A percentile compares a stretch with the other conserved stretches of the same genome.
phyloP scores from a whole-genome alignment of 2,113 vertebrate genomes.

The Microcebus jonahi region DNA sequence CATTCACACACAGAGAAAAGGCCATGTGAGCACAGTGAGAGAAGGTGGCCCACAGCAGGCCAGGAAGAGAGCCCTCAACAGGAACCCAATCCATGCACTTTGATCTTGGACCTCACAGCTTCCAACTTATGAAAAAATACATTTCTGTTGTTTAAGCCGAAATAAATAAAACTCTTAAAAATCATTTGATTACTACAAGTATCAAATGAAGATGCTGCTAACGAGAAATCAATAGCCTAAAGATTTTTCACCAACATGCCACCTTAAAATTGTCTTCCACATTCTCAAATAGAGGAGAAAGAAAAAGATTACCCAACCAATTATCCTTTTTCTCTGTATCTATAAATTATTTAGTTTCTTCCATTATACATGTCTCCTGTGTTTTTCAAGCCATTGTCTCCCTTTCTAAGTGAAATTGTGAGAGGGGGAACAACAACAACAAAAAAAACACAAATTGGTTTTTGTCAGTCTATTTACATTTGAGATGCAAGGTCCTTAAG shows the following conservation, averaged over 20 bases:
- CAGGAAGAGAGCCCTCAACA: not conserved
- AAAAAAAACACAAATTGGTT: not conserved
- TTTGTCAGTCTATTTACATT: not conserved
- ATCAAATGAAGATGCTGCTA: not conserved
- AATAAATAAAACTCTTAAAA: not conserved
- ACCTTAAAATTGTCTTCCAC: slow-evolving; percentile 27
- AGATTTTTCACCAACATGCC: not conserved
- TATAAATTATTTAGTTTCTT: not conserved
- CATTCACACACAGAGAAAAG: not conserved
- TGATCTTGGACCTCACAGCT: not conserved
- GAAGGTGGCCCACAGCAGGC: not conserved
- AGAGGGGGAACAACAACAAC: not conserved
- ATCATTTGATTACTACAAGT: slow-evolving; percentile 18
- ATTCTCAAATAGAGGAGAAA: slow-evolving; percentile 15
- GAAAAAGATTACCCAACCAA: not conserved
- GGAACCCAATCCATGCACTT: not conserved
- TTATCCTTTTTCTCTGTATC: not conserved
- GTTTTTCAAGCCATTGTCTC: not conserved
- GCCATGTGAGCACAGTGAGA: not conserved
- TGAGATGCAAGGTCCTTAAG: not conserved
- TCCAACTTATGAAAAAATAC: not conserved
- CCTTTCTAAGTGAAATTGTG: not conserved
- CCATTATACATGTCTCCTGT: not conserved
- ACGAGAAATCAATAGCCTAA: not conserved
- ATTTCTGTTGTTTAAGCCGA: not conserved